Evolutionary conservation across 1,140 invertebrate species (phyloP).

Genomic region (Drosophila bocki): DNA sequence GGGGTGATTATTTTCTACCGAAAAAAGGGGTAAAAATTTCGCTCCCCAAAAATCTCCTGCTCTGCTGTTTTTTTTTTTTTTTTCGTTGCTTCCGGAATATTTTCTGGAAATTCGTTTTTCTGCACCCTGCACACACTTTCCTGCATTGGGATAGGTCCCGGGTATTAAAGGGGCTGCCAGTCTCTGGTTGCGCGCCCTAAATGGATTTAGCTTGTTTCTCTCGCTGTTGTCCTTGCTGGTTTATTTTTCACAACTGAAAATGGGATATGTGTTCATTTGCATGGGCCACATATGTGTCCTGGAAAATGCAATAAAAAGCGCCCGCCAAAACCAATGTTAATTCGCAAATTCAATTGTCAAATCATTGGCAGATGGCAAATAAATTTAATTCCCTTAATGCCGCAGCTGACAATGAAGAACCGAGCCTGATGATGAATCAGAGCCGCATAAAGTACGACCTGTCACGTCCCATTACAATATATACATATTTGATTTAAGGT

Average conservation of each 20-base stretch:
- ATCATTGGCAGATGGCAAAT: conserved; percentile 58
- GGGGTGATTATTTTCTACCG: conserved; percentile 14
- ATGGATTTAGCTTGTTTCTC: conserved; percentile 56
- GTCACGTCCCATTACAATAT: conserved; percentile 61
- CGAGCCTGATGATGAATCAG: conserved; percentile 29
- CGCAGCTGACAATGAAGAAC: conserved; percentile 27
- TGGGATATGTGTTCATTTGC: conserved; percentile 51
- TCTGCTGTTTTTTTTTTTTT: conserved; percentile 1
- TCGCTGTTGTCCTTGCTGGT: conserved; percentile 1
- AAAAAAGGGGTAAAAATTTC: conserved; percentile 18
- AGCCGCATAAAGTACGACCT: conserved; percentile 32
- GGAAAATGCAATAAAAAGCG: conserved; percentile 38
- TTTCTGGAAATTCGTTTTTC: conserved; percentile 73
- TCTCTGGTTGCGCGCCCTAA: conserved; percentile 38
- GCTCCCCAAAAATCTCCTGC: conserved; percentile 1
- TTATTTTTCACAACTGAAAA: conserved; percentile 39
- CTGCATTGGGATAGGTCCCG: conserved; percentile 48
- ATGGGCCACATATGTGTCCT: conserved; percentile 35
- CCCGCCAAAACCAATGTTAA: conserved; percentile 43
- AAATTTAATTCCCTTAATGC: conserved; percentile 52
- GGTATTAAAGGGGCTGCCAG: conserved; percentile 6
- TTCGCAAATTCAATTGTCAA: conserved; percentile 77
- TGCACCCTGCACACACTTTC: conserved; percentile 55
- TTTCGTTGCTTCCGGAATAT: conserved; percentile 30
- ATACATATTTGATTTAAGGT: conserved; percentile 25